Evolutionary conservation across 2,888 invertebrate genomes (phyloP).

Genomic region (Ferdinandea cuprea): DNA sequence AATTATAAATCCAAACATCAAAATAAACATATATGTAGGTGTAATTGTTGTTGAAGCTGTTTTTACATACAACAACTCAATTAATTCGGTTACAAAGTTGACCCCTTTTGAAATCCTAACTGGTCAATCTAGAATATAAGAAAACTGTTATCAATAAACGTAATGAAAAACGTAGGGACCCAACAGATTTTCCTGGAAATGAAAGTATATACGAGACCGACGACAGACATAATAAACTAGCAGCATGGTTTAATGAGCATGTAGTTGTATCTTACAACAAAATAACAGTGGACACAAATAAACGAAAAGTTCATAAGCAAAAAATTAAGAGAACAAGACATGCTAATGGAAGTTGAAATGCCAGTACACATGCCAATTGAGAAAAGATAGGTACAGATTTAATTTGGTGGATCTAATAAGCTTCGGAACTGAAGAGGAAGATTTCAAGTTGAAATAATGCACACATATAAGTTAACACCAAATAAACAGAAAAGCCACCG

Average conservation of each 20-base stretch:
- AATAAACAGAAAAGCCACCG: too few relatives aligned
- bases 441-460: too few relatives aligned
- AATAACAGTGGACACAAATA: slow-evolving; percentile 5
- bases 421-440: too few relatives aligned
- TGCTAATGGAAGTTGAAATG: neutral
- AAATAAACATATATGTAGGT: neutral
- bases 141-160: slow-evolving; percentile 41
- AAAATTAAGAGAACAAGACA: neutral
- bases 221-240: slow-evolving; percentile 3
- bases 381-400: too few relatives aligned
- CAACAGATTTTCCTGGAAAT: neutral
- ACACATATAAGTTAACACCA: too few relatives aligned
- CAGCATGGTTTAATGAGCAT: neutral
- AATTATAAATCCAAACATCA: neutral
- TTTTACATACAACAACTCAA: slow-evolving; percentile 18
- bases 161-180: slow-evolving; percentile 28
- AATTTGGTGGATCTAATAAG: too few relatives aligned
- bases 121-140: slow-evolving; percentile 43
- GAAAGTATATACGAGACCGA: neutral
- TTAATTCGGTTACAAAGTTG: slow-evolving; percentile 38
- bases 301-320: slow-evolving; percentile 17
- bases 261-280: neutral
- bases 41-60: slow-evolving; percentile 48
- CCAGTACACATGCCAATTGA: too few relatives aligned
- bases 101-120: slow-evolving; percentile 64